Conservation (phyloP, 2,113 vertebrate species). For the Tyrannus savana region DNA sequence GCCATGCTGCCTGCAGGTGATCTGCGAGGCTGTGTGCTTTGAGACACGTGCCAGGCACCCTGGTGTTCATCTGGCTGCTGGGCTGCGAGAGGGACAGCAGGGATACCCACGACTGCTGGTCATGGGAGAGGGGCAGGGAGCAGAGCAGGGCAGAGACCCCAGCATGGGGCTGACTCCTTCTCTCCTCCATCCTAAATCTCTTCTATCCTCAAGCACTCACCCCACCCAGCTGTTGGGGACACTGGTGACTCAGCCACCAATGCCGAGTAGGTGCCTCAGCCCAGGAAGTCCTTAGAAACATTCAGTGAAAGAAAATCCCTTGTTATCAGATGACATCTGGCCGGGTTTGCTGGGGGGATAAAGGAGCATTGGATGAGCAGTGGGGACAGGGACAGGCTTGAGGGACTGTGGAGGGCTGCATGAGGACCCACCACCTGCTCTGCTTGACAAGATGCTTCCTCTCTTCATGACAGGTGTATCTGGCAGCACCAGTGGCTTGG, state of each 20-base stretch:
- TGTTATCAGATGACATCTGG: neutral
- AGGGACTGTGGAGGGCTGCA: neutral
- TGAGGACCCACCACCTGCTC: rapidly evolving
- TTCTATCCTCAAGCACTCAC: neutral
- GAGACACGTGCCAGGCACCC: rapidly evolving
- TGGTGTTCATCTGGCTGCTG: neutral
- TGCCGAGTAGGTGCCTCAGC: neutral
- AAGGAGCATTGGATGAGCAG: neutral
- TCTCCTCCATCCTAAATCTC: neutral
- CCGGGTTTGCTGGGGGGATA: neutral
- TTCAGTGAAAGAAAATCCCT: neutral
- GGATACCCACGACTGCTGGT: too few relatives aligned
- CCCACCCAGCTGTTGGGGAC: rapidly evolving
- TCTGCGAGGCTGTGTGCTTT: neutral
- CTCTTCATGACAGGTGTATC: neutral
- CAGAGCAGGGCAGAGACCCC: neutral
- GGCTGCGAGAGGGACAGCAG: neutral
- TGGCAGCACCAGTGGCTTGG: neutral
- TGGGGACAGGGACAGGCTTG: neutral
- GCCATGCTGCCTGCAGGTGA: rapidly evolving
- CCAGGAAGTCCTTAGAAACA: neutral
- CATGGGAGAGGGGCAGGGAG: neutral
- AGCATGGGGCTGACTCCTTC: neutral
- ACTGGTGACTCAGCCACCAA: neutral
- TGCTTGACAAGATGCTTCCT: neutral